Percentiles rank a stretch among this genome's conserved stretches.
Conservation (phyloP, 1,140 invertebrate species). For the Drosophila insularis region DNA sequence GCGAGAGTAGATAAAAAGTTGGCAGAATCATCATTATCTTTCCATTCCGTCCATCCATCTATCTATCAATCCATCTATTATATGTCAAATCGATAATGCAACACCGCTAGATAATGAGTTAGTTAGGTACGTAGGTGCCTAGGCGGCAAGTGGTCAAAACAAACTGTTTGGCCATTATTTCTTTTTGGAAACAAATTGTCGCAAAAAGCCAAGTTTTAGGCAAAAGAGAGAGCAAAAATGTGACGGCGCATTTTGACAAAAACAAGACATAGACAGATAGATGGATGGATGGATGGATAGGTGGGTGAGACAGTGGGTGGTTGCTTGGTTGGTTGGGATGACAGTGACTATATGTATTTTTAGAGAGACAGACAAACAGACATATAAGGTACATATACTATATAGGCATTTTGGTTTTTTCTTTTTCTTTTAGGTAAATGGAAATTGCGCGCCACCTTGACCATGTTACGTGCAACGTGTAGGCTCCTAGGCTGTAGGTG, state of each 20-base stretch:
- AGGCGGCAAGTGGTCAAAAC: constrained; percentile 28
- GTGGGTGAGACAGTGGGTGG: neutral
- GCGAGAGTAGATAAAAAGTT: constrained; percentile 66
- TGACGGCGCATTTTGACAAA: constrained; percentile 28
- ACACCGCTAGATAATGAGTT: neutral
- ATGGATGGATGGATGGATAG: constrained; percentile 19
- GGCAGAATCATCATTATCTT: constrained; percentile 64
- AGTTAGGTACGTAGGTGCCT: constrained; percentile 1
- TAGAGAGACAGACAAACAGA: neutral
- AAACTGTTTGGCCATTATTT: constrained; percentile 20
- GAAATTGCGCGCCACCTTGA: constrained; percentile 50
- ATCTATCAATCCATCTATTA: constrained; percentile 19
- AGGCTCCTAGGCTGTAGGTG: neutral
- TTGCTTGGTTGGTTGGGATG: neutral
- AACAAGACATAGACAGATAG: constrained; percentile 24
- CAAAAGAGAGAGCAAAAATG: constrained; percentile 44
- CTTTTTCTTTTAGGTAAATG: constrained; percentile 32
- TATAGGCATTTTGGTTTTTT: neutral
- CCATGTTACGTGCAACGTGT: constrained; percentile 50
- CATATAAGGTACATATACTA: constrained; percentile 7
- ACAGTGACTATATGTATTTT: neutral
- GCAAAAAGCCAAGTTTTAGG: constrained; percentile 27
- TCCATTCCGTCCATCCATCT: constrained; percentile 35
- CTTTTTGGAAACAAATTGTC: constrained; percentile 16
- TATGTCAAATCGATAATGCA: constrained; percentile 45